These are phyloP conservation scores for Xiphophorus birchmanni DNA, from an alignment of 2,797 vertebrate genomes.

Conservation along the genomic window DNA sequence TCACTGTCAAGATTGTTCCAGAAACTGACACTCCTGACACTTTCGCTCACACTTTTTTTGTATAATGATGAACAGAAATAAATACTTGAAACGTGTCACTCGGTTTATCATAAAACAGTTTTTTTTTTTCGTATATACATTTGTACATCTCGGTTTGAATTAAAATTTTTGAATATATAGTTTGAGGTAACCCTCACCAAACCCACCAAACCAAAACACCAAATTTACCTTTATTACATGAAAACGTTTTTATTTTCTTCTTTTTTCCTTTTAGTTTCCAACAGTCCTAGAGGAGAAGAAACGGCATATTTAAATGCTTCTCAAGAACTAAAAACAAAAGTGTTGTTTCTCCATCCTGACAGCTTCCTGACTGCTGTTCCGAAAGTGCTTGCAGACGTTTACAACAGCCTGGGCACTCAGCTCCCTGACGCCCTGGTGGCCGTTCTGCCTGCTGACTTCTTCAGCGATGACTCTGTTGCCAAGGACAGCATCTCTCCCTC, in stretches of 20 bases:
- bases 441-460: slow-evolving; percentile 90
- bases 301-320: background rate
- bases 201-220: too few species aligned
- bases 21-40: too few species aligned
- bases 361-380: slow-evolving; percentile 89
- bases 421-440: slow-evolving; percentile 86
- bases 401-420: slow-evolving; percentile 89
- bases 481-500: slow-evolving; percentile 85
- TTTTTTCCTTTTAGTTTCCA: background rate
- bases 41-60: too few species aligned
- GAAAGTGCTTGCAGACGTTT: slow-evolving; percentile 87
- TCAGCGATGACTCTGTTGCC: slow-evolving; percentile 91
- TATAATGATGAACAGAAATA: background rate
- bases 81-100: background rate
- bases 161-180: background rate
- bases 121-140: background rate
- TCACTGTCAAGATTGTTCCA: too few species aligned
- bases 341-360: slow-evolving; percentile 15
- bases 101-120: background rate
- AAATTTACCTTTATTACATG: background rate
- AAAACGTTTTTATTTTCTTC: background rate
- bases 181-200: background rate
- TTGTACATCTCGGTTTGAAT: background rate
- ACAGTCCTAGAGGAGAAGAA: background rate
- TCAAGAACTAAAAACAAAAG: background rate